phyloP scores from a whole-genome alignment of 2,113 vertebrate genomes.

The Phylloscopus trochilus region DNA sequence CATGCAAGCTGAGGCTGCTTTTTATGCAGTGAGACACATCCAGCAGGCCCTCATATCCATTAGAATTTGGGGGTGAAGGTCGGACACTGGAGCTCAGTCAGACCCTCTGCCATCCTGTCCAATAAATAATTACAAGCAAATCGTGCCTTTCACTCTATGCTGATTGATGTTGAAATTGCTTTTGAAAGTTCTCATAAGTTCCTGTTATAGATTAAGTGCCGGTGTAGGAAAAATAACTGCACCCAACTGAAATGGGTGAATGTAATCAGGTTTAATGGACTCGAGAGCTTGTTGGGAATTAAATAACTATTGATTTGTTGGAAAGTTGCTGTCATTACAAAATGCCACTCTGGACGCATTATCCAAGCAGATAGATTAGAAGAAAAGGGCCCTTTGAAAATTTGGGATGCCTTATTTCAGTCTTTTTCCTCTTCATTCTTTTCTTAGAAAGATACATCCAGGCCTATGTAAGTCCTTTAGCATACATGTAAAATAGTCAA shows the following conservation, averaged over 20 bases:
- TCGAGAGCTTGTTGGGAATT: slow-evolving; percentile 91
- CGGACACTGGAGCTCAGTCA: slow-evolving; percentile 44
- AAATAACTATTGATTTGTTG: slow-evolving; percentile 94
- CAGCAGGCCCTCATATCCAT: neutral
- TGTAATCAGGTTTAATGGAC: slow-evolving; percentile 97
- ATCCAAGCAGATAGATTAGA: slow-evolving; percentile 82
- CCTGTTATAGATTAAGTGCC: slow-evolving; percentile 91
- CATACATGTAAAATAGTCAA: neutral
- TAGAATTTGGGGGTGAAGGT: slow-evolving; percentile 72
- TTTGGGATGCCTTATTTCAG: slow-evolving; percentile 63
- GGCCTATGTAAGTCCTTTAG: neutral
- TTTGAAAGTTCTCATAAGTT: slow-evolving; percentile 94
- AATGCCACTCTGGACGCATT: slow-evolving; percentile 87
- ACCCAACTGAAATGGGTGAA: slow-evolving; percentile 90
- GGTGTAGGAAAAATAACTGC: slow-evolving; percentile 87
- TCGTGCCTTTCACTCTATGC: slow-evolving; percentile 80
- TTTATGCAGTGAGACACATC: neutral
- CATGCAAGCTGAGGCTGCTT: neutral
- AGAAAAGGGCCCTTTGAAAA: slow-evolving; percentile 72
- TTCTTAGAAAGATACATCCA: neutral
- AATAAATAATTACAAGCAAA: slow-evolving; percentile 88
- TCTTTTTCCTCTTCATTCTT: neutral
- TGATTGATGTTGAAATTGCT: slow-evolving; percentile 91
- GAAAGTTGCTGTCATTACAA: slow-evolving; percentile 92
- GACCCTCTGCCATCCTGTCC: slow-evolving; percentile 69